A percentile compares a stretch with the other conserved stretches of the same genome.
These are phyloP conservation scores for Pegoplata infirma DNA, from an alignment of 2,888 invertebrate species.

Conservation along the genomic window DNA sequence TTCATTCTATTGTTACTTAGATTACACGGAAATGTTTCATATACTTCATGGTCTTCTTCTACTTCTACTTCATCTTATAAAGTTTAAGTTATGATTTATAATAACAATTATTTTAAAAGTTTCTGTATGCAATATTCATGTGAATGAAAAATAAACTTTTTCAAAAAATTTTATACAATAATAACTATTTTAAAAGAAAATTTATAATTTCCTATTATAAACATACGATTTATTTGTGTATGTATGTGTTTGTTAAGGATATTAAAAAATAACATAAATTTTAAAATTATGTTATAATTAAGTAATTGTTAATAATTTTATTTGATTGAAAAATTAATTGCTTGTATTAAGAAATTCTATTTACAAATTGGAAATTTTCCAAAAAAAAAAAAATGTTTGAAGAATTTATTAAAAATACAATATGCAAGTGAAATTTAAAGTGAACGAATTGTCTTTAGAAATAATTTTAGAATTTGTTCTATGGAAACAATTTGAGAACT, in stretches of 20 bases:
- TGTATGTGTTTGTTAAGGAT: too few relatives aligned
- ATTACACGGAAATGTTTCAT: slow-evolving; percentile 31
- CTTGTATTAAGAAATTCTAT: too few relatives aligned
- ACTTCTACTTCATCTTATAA: slow-evolving; percentile 11
- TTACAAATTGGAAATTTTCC: too few relatives aligned
- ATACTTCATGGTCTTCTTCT: slow-evolving; percentile 11
- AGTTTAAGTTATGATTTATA: slow-evolving; percentile 58
- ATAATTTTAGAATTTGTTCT: too few relatives aligned
- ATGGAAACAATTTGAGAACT: too few relatives aligned
- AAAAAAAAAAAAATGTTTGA: too few relatives aligned
- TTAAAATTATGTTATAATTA: slow-evolving; percentile 25
- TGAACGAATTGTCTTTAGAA: too few relatives aligned
- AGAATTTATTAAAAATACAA: too few relatives aligned
- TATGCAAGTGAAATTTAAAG: too few relatives aligned
- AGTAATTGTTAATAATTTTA: too few relatives aligned
- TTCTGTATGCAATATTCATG: background rate
- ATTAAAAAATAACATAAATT: slow-evolving; percentile 30
- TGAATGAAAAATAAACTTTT: slow-evolving; percentile 20
- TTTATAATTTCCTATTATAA: slow-evolving; percentile 40
- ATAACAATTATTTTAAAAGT: slow-evolving; percentile 59
- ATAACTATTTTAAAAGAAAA: slow-evolving; percentile 18
- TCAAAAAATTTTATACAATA: slow-evolving; percentile 30
- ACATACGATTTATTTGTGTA: background rate
- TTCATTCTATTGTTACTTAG: slow-evolving; percentile 2
- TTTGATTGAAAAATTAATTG: too few relatives aligned